Evolutionary conservation across 2,888 invertebrate genomes (phyloP).

Genomic region (Lacanobia oleracea): DNA sequence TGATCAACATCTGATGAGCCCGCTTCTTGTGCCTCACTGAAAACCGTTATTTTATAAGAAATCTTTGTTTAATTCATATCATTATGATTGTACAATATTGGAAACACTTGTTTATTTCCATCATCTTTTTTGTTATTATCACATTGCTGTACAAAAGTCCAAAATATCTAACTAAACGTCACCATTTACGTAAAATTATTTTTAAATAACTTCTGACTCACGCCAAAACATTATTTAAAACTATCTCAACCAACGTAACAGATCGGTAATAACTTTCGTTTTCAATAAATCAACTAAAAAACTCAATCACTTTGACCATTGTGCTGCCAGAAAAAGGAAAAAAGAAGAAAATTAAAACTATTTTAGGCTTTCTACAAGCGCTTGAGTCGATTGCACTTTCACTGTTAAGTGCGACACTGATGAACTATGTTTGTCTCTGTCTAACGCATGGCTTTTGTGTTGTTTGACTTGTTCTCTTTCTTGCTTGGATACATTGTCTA

Average conservation of each 20-base stretch:
- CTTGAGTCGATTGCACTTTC: conserved; percentile 72
- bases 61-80: too few species aligned
- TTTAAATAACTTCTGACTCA: conserved; percentile 14
- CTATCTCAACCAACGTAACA: conserved; percentile 51
- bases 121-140: too few species aligned
- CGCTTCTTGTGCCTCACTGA: too few species aligned
- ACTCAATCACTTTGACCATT: conserved; percentile 68
- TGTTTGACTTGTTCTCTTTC: conserved; percentile 28
- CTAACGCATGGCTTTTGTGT: conserved; percentile 5
- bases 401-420: conserved; percentile 63
- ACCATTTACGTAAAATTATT: background rate
- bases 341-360: conserved; percentile 65
- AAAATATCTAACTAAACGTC: background rate
- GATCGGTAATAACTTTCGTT: conserved; percentile 78
- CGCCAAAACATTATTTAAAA: conserved; percentile 40
- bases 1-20: too few species aligned
- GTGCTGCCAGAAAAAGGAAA: conserved; percentile 66
- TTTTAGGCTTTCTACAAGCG: conserved; percentile 72
- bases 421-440: conserved; percentile 54
- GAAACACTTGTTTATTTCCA: too few species aligned
- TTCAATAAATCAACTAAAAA: conserved; percentile 71
- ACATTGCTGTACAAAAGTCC: background rate
- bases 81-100: too few species aligned
- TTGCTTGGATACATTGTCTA: conserved; percentile 31
- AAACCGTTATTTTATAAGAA: too few species aligned